Percentiles rank a stretch among this genome's conserved stretches.
Conservation (phyloP, 2,888 invertebrate genomes). For the Helicoverpa assulta region DNA sequence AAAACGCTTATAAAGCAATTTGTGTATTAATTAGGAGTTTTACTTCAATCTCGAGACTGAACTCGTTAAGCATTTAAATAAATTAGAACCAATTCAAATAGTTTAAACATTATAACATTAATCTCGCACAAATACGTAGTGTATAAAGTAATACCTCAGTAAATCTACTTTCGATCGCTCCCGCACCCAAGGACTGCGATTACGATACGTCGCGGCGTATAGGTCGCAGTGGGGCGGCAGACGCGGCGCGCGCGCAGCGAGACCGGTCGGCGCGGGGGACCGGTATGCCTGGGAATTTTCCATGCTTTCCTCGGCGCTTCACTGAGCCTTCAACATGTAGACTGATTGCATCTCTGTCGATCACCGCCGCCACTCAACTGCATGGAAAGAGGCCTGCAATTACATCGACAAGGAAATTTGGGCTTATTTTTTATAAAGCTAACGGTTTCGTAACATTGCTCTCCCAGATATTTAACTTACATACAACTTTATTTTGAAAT, state of each 20-base stretch:
- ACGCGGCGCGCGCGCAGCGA: conserved; percentile 61
- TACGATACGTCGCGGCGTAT: conserved; percentile 39
- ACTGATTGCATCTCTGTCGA: conserved; percentile 37
- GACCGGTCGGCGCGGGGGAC: conserved; percentile 80
- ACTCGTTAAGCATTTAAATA: no score
- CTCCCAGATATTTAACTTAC: background rate
- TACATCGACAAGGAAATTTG: conserved; percentile 32
- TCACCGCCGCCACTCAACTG: conserved; percentile 18
- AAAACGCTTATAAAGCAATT: no score
- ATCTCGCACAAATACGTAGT: conserved; percentile 16
- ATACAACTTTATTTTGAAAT: conserved; percentile 4
- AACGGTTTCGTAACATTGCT: background rate
- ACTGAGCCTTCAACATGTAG: conserved; percentile 32
- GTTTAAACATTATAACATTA: conserved; percentile 8
- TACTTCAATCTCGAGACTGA: no score
- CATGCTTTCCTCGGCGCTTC: conserved; percentile 76
- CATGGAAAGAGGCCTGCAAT: conserved; percentile 39
- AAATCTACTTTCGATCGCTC: conserved; percentile 62
- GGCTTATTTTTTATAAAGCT: conserved; percentile 7
- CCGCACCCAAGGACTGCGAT: conserved; percentile 61
- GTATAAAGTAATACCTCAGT: conserved; percentile 30
- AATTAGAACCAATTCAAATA: background rate
- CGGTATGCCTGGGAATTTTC: conserved; percentile 80
- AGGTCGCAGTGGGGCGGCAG: conserved; percentile 32
- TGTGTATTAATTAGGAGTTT: no score